Evolutionary conservation across 1,140 invertebrate genomes (phyloP), one percentile per base, ranked within the genome.

Genomic region (Centruroides vittatus): DNA sequence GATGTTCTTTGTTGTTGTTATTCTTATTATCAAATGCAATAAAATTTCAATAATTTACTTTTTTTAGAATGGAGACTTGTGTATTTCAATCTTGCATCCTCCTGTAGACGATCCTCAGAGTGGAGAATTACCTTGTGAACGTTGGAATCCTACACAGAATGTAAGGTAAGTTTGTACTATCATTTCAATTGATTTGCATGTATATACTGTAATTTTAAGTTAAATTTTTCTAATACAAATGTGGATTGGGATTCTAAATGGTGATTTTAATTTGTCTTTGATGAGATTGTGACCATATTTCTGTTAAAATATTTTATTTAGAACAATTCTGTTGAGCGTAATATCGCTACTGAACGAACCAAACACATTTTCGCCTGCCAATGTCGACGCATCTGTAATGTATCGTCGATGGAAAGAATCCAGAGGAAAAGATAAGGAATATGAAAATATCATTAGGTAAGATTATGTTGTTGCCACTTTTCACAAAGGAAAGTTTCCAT

Each of bases 91-190:
- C 74, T 80, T 99, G 53, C 97, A 99, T 76, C 94, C 97, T 57
- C 96, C 97, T 36, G 86, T 98, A 58, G 95, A 99, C 77, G 96
- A 99, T 78, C 96, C 96, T 50, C 96, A 98, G 71, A 97, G 90
- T 69, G 96, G 96, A 9, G 96, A 99, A 75, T 75, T 98, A 67
- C 93, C 97, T 1, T 98, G 93, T 76, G 97, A 99, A 78, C 86
- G 96, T 75, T 99, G 97, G 96, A 99, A 99, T 81, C 97, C 97
- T 46, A 99, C 97, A 59, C 97, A 99, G 79, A 98, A 93, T 74
- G 96, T 99, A 63, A 86, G 84, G 84, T 86, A 73, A 66, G 61
- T 55, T 35, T 23, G 23, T 23, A 23, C 23, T 23, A 23, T 23
- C 23, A 23, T 23, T 23, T 23, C 23, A 23, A 23, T 23, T 23